Evolutionary conservation across 2,113 vertebrate genomes (phyloP).

Genomic region (Sphaerodactylus townsendi): DNA sequence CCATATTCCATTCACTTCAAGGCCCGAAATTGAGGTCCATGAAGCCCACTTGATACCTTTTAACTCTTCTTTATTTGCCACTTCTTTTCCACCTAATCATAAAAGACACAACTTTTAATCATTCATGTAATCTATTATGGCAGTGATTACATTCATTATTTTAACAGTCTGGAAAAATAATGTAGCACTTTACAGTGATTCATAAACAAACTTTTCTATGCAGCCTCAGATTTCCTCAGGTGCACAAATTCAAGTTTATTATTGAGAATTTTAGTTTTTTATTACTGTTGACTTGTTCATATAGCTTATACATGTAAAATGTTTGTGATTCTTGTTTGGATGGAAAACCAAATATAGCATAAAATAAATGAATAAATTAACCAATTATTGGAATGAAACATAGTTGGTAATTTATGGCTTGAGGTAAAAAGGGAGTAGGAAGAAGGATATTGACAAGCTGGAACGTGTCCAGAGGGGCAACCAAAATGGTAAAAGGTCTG

Average conservation of each 20-base stretch:
- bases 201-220: neutral
- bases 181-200: neutral
- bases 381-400: no score
- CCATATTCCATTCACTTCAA: slow-evolving; percentile 97
- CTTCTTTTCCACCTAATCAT: slow-evolving; percentile 92
- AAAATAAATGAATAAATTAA: no score
- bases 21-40: slow-evolving; percentile 94
- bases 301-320: no score
- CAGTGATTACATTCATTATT: neutral
- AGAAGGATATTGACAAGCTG: no score
- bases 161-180: neutral
- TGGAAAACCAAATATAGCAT: no score
- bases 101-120: slow-evolving; percentile 43
- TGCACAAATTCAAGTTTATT: neutral
- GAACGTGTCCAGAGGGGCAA: no score
- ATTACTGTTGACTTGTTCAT: no score
- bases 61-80: slow-evolving; percentile 91
- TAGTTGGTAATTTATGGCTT: neutral
- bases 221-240: neutral
- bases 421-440: neutral
- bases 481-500: no score
- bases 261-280: no score
- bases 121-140: neutral
- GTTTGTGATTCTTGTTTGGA: no score
- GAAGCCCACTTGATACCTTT: slow-evolving; percentile 94